Evolutionary conservation across 2,888 invertebrate genomes (phyloP).

Genomic region (Zaprionus lineosus): DNA sequence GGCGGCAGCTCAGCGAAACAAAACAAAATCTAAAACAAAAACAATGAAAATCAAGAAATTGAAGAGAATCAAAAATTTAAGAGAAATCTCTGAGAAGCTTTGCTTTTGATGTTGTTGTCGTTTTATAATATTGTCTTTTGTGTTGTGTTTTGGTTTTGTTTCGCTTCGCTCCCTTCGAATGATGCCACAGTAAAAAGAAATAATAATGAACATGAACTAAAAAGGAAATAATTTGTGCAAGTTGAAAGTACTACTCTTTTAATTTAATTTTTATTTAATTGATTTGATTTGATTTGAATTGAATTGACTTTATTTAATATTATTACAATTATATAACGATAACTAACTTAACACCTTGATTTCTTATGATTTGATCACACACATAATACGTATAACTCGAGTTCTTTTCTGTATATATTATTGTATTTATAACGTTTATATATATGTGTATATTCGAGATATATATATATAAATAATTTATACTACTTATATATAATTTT

Average conservation of each 20-base stretch:
- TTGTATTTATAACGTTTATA: slow-evolving; percentile 39
- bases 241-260: slow-evolving; percentile 78
- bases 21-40: slow-evolving; percentile 11
- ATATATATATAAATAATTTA: no score
- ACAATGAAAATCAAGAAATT: slow-evolving; percentile 35
- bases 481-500: slow-evolving; percentile 43
- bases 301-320: slow-evolving; percentile 24
- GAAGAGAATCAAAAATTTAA: slow-evolving; percentile 38
- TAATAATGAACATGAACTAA: slow-evolving; percentile 33
- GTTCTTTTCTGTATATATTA: slow-evolving; percentile 54
- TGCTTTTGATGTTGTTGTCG: neutral
- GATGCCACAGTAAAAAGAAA: slow-evolving; percentile 29
- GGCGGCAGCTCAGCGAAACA: slow-evolving; percentile 38
- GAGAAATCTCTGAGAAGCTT: slow-evolving; percentile 1
- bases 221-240: slow-evolving; percentile 76
- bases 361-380: slow-evolving; percentile 62
- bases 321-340: slow-evolving; percentile 26
- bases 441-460: slow-evolving; percentile 25
- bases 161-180: slow-evolving; percentile 40
- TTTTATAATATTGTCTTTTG: slow-evolving; percentile 5
- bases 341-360: slow-evolving; percentile 58
- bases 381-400: slow-evolving; percentile 43
- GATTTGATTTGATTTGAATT: slow-evolving; percentile 41
- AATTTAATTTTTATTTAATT: no score
- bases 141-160: slow-evolving; percentile 20